Base-by-base conservation (phyloP, 2,113 vertebrate genomes). In the Cheilinus undulatus region DNA sequence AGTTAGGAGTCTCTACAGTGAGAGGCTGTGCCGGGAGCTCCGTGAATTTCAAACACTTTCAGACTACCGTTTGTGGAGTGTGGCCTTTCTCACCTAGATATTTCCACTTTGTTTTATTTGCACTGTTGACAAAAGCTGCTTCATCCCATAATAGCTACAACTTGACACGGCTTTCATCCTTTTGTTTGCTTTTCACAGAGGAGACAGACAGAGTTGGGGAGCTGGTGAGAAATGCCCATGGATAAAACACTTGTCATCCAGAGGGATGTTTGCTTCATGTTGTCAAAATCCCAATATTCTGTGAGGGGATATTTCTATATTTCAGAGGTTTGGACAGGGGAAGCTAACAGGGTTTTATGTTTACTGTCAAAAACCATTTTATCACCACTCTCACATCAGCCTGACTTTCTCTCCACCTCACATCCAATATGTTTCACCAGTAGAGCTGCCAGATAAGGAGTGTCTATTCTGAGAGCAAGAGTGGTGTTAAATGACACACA, bases 351-450 rank as follows among this genome's bases (percentile, higher is more conserved):
- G 54, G 0, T 67, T 59, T 73, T 56, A 63, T 56, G 54, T 70
- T 64, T 40, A 36, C 72, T 68, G 72, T 80, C 71, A 70, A 6
- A 69, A 45, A 23, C 26, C 3, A 28, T 67, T 82, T 67, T 59
- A 51, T 59, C 62, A 32, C 46, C 60, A 15, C 24, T 50, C 20
- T 43, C 1, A 0, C 56, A 56, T 68, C 38, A 42, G 24, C 23
- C 36, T 14, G 2, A 45, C 22, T 63, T 62, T 23, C 10, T 5
- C 13, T 57, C 20, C 26, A 19, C 4, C 23, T 50, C 38, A 22
- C 3, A 48, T 49, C 26, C 8, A 5, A 30, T 46, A 38, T 3
- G 53, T 54, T 49, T 54, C 27, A 32, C 68, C 69, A 15, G 42
- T 58, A 45, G 10, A 30, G 68, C 38, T 28, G 20, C 63, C 30